Evolutionary conservation across 2,888 invertebrate genomes (phyloP), one percentile per base, ranked within the genome.

Genomic region (Endomychus coccineus): DNA sequence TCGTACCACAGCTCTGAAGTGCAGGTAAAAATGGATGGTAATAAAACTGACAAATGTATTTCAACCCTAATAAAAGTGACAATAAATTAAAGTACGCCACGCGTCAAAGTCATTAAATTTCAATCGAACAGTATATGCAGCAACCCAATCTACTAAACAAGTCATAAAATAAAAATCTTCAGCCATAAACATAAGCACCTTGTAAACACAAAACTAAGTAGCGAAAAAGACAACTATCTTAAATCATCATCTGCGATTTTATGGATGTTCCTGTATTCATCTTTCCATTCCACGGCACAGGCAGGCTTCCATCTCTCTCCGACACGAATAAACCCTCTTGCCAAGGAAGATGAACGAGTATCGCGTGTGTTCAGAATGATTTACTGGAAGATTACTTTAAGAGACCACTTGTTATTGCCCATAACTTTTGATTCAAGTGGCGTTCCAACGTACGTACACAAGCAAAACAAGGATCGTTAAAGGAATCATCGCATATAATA

Each of bases 381-480:
- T 65, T 65, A 65, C 58, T 58, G 57, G 54, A 54, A 62, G 64
- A 65, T 65, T 65, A 65, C 63, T 62, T 61, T 63, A 62, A 64
- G 64, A 66, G 64, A 61, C 64, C 64, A 66, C 66, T 64, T 64
- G 64, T 66, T 66, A 65, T 64, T 63, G 62, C 60, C 62, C 62
- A 64, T 64, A 64, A 66, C 64, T 65, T 61, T 59, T 63, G 63
- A 64, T 64, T 61, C 58, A 60, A 61, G 61, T 60, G 57, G 57
- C 53, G 57, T 51, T 51, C 55, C 51, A 55, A 56, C 54, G 49
- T 41, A 52, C 51, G 49, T 51, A 50, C 49, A 44, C 40, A 35
- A 11, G 34, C 36, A 39, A n/a, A n/a, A n/a, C n/a, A n/a, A n/a
- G n/a, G n/a, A n/a, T n/a, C n/a, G n/a, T n/a, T n/a, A n/a, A n/a